Conservation (phyloP, 2,113 vertebrate genomes). For the Zingel zingel region DNA sequence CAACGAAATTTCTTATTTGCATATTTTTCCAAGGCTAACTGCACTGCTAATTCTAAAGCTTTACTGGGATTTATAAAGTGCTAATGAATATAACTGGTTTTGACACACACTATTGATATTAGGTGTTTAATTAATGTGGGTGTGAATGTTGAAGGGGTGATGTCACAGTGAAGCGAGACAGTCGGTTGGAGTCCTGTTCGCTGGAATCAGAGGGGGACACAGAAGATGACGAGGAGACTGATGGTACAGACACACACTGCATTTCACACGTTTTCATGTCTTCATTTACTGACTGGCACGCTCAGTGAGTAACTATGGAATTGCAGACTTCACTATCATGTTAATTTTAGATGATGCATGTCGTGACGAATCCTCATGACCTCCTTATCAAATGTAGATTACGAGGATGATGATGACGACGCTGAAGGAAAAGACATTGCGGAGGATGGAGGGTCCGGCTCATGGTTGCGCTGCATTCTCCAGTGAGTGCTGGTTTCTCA, state of each 20-base stretch:
- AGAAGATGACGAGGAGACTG: slow-evolving; percentile 74
- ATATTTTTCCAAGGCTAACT: slow-evolving; percentile 53
- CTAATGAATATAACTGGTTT: slow-evolving; percentile 18
- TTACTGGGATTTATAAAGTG: slow-evolving; percentile 13
- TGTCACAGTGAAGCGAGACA: slow-evolving; percentile 79
- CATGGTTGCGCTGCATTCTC: slow-evolving; percentile 82
- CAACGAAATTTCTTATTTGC: slow-evolving; percentile 39
- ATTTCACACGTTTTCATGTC: slow-evolving; percentile 30
- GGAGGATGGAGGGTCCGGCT: slow-evolving; percentile 56
- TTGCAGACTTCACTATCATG: slow-evolving; percentile 1
- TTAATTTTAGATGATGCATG: slow-evolving; percentile 43
- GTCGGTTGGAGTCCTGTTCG: slow-evolving; percentile 69
- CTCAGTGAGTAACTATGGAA: slow-evolving; percentile 27
- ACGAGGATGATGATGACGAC: slow-evolving; percentile 50
- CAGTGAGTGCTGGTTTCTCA: slow-evolving; percentile 75
- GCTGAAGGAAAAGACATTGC: slow-evolving; percentile 38
- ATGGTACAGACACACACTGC: slow-evolving; percentile 50
- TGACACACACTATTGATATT: slow-evolving; percentile 28
- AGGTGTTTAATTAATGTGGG: slow-evolving; percentile 29
- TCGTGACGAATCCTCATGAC: slow-evolving; percentile 44
- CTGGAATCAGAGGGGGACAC: slow-evolving; percentile 81
- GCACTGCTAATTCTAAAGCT: slow-evolving; percentile 30
- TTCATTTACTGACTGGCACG: slow-evolving; percentile 22
- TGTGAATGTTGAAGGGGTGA: slow-evolving; percentile 80
- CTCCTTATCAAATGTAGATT: slow-evolving; percentile 61